Evolutionary conservation across 2,113 vertebrate species (phyloP).

Genomic region (Strigops habroptila): DNA sequence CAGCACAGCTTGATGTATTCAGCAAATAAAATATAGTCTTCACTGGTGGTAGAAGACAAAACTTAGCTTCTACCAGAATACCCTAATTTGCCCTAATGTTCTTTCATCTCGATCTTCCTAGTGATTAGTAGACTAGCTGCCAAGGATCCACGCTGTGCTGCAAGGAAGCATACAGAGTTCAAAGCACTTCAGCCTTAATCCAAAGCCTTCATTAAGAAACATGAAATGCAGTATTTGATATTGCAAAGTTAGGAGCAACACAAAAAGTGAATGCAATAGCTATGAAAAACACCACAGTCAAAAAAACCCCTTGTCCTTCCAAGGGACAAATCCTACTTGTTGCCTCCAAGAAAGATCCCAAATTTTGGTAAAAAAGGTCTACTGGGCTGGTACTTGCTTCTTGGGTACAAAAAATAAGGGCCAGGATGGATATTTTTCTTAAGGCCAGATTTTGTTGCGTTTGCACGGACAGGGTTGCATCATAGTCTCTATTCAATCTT

Average conservation of each 20-base stretch:
- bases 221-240: constrained; percentile 32
- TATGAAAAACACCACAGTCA: constrained; percentile 1
- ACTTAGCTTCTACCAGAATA: constrained; percentile 4
- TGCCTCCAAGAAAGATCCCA: neutral
- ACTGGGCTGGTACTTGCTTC: neutral
- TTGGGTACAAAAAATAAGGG: neutral
- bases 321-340: neutral
- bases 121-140: neutral
- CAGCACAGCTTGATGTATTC: constrained; percentile 10
- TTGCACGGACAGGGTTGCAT: neutral
- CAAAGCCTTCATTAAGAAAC: constrained; percentile 57
- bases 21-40: constrained; percentile 48
- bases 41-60: constrained; percentile 22
- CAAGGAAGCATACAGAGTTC: constrained; percentile 38
- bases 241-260: neutral
- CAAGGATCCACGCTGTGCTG: constrained; percentile 24
- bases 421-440: neutral
- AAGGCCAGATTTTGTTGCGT: neutral
- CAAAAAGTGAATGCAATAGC: neutral
- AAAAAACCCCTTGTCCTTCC: neutral
- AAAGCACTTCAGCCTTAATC: constrained; percentile 43
- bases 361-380: neutral
- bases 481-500: neutral
- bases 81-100: constrained; percentile 40
- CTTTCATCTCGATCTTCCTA: neutral